These are phyloP conservation scores for Seriola aureovittata DNA, from an alignment of 2,113 vertebrate species.

Conservation along the genomic window DNA sequence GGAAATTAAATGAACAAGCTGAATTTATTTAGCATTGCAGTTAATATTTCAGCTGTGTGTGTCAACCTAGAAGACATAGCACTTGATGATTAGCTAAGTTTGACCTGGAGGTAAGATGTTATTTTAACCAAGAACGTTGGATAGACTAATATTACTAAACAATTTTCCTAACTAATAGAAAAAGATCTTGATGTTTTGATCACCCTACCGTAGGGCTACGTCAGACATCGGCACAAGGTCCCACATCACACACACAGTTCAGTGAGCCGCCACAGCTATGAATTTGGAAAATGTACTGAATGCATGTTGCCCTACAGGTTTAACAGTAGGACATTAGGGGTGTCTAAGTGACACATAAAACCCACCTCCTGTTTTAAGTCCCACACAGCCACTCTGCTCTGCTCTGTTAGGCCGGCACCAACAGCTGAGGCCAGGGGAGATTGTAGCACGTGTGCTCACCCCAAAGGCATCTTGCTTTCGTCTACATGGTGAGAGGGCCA, in stretches of 20 bases:
- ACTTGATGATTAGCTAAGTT: neutral
- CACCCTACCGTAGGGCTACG: neutral
- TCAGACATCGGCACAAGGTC: slow-evolving; percentile 20
- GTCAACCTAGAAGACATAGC: neutral
- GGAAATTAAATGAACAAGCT: neutral
- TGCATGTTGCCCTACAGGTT: slow-evolving; percentile 54
- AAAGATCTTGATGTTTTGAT: neutral
- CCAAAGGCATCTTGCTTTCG: slow-evolving; percentile 78
- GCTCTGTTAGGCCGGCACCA: slow-evolving; percentile 46
- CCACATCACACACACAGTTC: slow-evolving; percentile 15
- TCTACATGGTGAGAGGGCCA: slow-evolving; percentile 42
- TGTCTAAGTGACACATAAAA: slow-evolving; percentile 45
- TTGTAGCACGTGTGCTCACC: slow-evolving; percentile 74
- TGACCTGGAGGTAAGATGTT: neutral
- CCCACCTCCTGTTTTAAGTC: slow-evolving; percentile 36
- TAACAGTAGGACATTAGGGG: slow-evolving; percentile 34
- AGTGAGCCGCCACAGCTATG: slow-evolving; percentile 9
- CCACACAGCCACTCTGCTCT: slow-evolving; percentile 22
- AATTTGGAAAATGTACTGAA: slow-evolving; percentile 66
- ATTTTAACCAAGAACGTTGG: neutral
- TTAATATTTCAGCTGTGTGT: neutral
- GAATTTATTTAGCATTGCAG: neutral
- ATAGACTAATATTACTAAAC: neutral
- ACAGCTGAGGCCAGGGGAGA: slow-evolving; percentile 79
- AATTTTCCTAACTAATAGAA: neutral